Percentiles rank a stretch among this genome's conserved stretches.
Conservation (phyloP, 2,797 vertebrate genomes). For the Halcyon smyrnensis region DNA sequence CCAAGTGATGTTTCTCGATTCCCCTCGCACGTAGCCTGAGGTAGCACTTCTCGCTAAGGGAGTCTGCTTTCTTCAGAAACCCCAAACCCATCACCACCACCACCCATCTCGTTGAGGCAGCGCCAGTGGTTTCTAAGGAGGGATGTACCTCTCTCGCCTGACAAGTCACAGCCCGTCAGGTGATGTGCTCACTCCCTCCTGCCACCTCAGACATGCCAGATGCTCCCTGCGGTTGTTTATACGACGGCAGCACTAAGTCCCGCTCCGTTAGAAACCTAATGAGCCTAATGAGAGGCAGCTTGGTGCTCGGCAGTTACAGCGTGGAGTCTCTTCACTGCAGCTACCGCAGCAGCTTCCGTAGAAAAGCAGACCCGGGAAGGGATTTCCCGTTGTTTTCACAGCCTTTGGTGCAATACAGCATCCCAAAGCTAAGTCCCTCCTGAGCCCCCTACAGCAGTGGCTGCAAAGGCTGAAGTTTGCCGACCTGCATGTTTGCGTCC, state of each 20-base stretch:
- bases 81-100: neutral
- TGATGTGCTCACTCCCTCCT: neutral
- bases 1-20: neutral
- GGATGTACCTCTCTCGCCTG: neutral
- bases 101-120: fast-evolving
- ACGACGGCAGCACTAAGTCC: neutral
- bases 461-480: neutral
- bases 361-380: neutral
- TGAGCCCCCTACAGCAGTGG: neutral
- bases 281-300: neutral
- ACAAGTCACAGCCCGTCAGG: neutral
- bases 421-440: neutral
- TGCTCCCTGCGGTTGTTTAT: constrained; percentile 7
- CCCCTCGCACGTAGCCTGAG: neutral
- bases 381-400: neutral
- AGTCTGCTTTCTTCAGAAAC: neutral
- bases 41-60: neutral
- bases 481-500: fast-evolving
- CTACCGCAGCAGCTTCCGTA: fast-evolving
- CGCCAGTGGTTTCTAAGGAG: neutral
- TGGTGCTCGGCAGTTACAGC: neutral
- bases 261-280: constrained; percentile 19
- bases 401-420: neutral
- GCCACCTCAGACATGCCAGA: constrained; percentile 5
- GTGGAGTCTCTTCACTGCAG: neutral